Percentiles rank a stretch among this genome's conserved stretches.
Evolutionary conservation across 2,888 invertebrate species (phyloP).

Genomic region (Aradus depressus): DNA sequence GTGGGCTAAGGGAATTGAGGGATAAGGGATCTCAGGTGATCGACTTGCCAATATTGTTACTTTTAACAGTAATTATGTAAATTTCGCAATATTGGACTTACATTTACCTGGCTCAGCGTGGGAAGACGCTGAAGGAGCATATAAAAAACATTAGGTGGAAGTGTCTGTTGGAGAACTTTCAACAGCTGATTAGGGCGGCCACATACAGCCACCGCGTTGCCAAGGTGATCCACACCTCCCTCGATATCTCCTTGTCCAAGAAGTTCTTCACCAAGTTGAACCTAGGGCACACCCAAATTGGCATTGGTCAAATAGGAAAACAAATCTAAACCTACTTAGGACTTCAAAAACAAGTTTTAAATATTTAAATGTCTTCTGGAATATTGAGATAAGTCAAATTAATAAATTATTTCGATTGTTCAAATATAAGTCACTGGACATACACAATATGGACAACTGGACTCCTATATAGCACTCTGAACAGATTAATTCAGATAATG

Average conservation of each 20-base stretch:
- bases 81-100: background rate
- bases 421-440: no score
- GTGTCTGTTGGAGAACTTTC: conserved; percentile 82
- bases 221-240: conserved; percentile 88
- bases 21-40: background rate
- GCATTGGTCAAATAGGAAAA: background rate
- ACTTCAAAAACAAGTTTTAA: no score
- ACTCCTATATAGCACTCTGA: no score
- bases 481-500: no score
- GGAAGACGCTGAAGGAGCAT: conserved; percentile 74
- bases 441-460: no score
- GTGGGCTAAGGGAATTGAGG: background rate
- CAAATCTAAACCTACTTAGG: background rate
- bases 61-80: no score
- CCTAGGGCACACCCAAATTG: conserved; percentile 40
- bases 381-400: no score
- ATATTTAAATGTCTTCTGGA: no score
- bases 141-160: conserved; percentile 90
- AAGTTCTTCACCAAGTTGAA: conserved; percentile 88
- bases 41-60: no score
- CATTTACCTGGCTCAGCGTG: conserved; percentile 44
- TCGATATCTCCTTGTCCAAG: conserved; percentile 77
- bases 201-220: conserved; percentile 94
- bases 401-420: no score
- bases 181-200: conserved; percentile 86